These are phyloP conservation scores for Mesaphorura yosii DNA, from an alignment of 1,140 invertebrate species.

Conservation along the genomic window DNA sequence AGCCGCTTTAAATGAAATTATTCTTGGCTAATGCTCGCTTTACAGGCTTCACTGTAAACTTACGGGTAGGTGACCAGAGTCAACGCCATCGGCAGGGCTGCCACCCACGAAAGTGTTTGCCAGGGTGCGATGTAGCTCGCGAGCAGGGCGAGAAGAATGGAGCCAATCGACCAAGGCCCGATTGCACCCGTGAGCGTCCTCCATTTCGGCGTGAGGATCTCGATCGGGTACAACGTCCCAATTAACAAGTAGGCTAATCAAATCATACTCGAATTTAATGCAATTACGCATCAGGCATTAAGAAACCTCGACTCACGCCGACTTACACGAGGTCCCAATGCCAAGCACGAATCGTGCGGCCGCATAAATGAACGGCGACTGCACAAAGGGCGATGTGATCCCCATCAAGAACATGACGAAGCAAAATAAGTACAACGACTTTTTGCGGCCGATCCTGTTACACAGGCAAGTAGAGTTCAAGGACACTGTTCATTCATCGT, in stretches of 20 bases:
- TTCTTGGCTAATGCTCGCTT: not conserved
- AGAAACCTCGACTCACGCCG: not conserved
- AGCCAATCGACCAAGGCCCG: constrained; percentile 1
- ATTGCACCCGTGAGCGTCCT: not conserved
- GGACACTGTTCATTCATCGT: not conserved
- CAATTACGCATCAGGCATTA: not conserved
- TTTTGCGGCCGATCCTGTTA: constrained; percentile 9
- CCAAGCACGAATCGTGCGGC: constrained; percentile 3
- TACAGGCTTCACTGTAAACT: not conserved
- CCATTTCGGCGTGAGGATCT: constrained; percentile 12
- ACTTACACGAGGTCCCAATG: constrained; percentile 8
- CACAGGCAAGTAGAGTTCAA: constrained; percentile 5
- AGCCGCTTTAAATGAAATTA: too few relatives aligned
- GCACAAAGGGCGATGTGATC: not conserved
- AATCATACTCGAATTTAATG: constrained; percentile 4
- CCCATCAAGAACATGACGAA: constrained; percentile 7
- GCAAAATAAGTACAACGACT: constrained; percentile 2
- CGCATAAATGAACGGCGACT: not conserved
- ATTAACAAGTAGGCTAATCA: not conserved
- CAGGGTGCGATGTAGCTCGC: not conserved
- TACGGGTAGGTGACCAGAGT: not conserved
- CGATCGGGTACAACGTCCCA: constrained; percentile 7
- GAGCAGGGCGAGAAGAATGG: constrained; percentile 1
- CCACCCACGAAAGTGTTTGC: not conserved
- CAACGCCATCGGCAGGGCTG: not conserved